Evolutionary conservation across 2,113 vertebrate genomes (phyloP).

Genomic region (Oceanites oceanicus): DNA sequence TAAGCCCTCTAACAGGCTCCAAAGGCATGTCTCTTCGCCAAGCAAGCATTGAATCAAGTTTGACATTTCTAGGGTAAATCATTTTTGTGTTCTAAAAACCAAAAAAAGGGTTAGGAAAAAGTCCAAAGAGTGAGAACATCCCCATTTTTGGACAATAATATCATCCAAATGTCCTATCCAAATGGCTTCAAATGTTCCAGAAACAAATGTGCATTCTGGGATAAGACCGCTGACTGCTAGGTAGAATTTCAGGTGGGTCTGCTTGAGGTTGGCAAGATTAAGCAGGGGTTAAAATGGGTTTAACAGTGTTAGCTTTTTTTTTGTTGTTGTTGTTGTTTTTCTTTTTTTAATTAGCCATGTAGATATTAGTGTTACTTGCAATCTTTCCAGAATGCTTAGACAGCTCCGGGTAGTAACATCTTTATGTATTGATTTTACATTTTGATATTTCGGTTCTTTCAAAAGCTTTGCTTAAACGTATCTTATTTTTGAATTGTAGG

Average conservation of each 20-base stretch:
- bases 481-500: not conserved
- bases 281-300: not conserved
- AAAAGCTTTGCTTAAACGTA: not conserved
- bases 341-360: not conserved
- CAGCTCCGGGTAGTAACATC: not conserved
- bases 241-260: slow-evolving; percentile 50
- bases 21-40: slow-evolving; percentile 42
- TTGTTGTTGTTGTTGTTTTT: not conserved
- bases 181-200: slow-evolving; percentile 55
- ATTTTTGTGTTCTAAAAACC: slow-evolving; percentile 50
- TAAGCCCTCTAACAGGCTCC: slow-evolving; percentile 56
- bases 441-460: not conserved
- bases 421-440: not conserved
- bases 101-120: slow-evolving; percentile 48
- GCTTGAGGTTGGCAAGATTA: not conserved
- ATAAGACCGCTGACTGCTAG: not conserved
- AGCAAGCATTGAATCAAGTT: slow-evolving; percentile 63
- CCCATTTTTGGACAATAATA: slow-evolving; percentile 61
- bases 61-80: slow-evolving; percentile 67
- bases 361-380: not conserved
- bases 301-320: not conserved
- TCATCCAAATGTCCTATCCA: slow-evolving; percentile 56
- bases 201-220: slow-evolving; percentile 27
- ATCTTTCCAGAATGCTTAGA: not conserved
- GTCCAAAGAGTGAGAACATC: slow-evolving; percentile 64